Conservation (phyloP, 1,140 invertebrate genomes). For the Caenorhabditis brenneri region DNA sequence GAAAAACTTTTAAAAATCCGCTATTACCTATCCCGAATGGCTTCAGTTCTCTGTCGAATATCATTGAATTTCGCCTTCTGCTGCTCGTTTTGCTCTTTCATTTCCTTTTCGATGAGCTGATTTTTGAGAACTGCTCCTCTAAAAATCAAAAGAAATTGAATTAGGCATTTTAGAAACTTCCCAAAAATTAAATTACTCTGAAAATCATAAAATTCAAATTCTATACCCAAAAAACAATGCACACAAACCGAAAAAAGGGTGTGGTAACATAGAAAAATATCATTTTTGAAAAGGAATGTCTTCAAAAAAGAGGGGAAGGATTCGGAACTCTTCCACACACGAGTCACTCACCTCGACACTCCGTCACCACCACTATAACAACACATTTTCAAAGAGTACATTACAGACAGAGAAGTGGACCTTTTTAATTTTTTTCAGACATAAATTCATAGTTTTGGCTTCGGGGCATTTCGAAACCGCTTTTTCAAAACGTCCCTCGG, state of each 20-base stretch:
- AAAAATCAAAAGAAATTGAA: too few species aligned
- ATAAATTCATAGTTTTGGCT: not conserved
- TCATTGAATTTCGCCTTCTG: conserved; percentile 67
- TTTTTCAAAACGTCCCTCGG: too few species aligned
- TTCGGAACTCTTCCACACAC: conserved; percentile 22
- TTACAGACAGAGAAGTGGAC: not conserved
- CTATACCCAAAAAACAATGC: not conserved
- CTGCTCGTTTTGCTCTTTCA: conserved; percentile 69
- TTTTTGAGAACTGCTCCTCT: conserved; percentile 70
- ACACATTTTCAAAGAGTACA: not conserved
- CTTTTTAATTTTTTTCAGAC: not conserved
- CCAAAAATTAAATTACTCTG: too few species aligned
- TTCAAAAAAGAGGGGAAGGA: not conserved
- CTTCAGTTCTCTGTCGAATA: conserved; percentile 63
- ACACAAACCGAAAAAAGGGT: not conserved
- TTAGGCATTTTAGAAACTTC: too few species aligned
- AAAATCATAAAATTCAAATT: too few species aligned
- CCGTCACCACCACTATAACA: conserved; percentile 37
- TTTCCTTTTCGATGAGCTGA: conserved; percentile 70
- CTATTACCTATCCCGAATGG: conserved; percentile 66
- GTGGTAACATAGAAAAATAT: not conserved
- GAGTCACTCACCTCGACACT: not conserved
- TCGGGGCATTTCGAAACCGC: too few species aligned
- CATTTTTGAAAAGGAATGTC: not conserved
- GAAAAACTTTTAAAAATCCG: not conserved